Evolutionary conservation across 2,888 invertebrate species (phyloP), one percentile per base, ranked within the genome.

Genomic region (Caradrina clavipalpis): DNA sequence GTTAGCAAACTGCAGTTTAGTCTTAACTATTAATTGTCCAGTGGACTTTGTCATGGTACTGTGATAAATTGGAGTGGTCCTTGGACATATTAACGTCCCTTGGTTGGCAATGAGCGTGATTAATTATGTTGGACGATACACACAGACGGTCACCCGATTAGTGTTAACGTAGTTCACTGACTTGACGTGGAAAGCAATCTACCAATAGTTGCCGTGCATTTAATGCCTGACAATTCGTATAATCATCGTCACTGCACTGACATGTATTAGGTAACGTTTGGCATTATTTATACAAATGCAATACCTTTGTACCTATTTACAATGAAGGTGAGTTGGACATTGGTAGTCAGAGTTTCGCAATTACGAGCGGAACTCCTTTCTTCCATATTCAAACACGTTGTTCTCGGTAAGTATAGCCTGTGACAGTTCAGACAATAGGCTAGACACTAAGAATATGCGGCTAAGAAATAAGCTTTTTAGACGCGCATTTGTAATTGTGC

Each of bases 11-110:
- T 87, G 86, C 88, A 89, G 81, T 90, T 70, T 90, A 89, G 88
- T 89, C 86, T 87, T 68, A 84, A 87, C 90, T 87, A 90, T 92
- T 90, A 92, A 90, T 92, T 86, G 88, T 84, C 83, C 74, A 84
- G 74, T 85, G 90, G 90, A 89, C 90, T 89, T 89, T 90, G 91
- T 86, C 84, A 88, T 88, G 86, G 89, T 89, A 88, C 88, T 88
- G 92, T 92, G 87, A 92, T 92, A 93, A 94, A 94, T 93, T 94
- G 90, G 88, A 88, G 87, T 86, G 86, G 92, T 93, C 92, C 92
- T 93, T 94, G 92, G 91, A 89, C 90, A 88, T 91, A 91, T 92
- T 92, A 92, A 90, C 88, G 91, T 92, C 91, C 90, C 91, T 91
- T 91, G 79, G 86, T 85, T 87, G 84, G 88, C 88, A 88, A 87